phyloP scores from a whole-genome alignment of 2,113 vertebrate genomes.

The Anarhynchus alexandrinus region DNA sequence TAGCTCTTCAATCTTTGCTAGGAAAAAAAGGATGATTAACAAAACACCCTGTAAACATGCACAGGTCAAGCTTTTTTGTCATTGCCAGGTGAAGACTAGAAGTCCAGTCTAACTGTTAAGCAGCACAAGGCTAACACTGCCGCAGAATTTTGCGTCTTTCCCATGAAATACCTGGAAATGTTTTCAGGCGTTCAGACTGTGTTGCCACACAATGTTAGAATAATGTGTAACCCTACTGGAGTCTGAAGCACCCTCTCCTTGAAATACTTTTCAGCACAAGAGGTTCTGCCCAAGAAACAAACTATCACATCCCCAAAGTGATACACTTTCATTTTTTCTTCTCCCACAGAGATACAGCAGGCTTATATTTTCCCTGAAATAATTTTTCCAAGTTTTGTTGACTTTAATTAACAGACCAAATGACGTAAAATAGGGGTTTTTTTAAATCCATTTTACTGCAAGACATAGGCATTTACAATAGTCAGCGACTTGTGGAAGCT shows the following conservation, averaged over 20 bases:
- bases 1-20: constrained; percentile 12
- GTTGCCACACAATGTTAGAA: neutral
- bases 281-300: neutral
- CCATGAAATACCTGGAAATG: neutral
- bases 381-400: neutral
- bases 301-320: neutral
- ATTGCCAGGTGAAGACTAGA: neutral
- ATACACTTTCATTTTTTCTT: neutral
- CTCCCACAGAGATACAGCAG: neutral
- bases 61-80: neutral
- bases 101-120: neutral
- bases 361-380: neutral
- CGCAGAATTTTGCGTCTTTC: neutral
- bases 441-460: neutral
- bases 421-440: neutral
- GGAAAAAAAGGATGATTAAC: neutral
- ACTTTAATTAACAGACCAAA: constrained; percentile 18
- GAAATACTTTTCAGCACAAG: neutral
- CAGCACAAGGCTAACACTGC: neutral
- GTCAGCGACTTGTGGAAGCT: neutral
- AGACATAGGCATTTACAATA: neutral
- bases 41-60: neutral
- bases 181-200: neutral
- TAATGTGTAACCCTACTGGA: neutral
- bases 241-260: neutral